Conservation (phyloP, 2,113 vertebrate genomes). For the Galbula dea region DNA sequence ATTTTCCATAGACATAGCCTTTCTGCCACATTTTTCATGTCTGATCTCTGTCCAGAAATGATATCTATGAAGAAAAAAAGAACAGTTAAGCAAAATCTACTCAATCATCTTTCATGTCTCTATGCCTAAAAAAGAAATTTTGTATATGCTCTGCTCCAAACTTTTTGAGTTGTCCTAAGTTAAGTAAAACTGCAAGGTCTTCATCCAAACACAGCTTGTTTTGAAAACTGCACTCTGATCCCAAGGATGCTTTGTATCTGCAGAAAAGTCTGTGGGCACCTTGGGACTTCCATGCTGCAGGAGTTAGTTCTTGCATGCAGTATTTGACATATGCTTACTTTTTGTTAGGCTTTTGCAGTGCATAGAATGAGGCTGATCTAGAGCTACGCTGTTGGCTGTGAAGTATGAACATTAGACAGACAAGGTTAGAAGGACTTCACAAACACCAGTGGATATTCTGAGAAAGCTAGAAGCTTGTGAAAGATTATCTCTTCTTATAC, state of each 20-base stretch:
- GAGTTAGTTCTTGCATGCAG: neutral
- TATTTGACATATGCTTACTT: neutral
- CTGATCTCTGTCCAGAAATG: constrained; percentile 34
- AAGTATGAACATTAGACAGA: neutral
- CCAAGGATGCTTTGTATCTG: neutral
- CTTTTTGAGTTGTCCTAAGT: neutral
- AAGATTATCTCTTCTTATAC: neutral
- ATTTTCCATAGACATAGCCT: neutral
- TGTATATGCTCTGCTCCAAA: neutral
- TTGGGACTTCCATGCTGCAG: neutral
- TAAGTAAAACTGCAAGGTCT: neutral
- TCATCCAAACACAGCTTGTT: neutral
- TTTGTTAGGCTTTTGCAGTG: neutral
- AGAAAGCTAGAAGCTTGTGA: neutral
- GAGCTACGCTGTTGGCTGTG: rapidly evolving
- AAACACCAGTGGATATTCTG: neutral
- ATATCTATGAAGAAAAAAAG: constrained; percentile 26
- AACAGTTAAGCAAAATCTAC: neutral
- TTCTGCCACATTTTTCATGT: neutral
- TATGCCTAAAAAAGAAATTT: neutral
- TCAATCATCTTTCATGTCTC: neutral
- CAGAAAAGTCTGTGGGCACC: neutral
- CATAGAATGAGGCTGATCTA: neutral
- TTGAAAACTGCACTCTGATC: neutral
- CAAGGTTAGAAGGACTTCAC: neutral